These are phyloP conservation scores for Amniataba percoides DNA, from an alignment of 2,797 vertebrate species.

Conservation along the genomic window DNA sequence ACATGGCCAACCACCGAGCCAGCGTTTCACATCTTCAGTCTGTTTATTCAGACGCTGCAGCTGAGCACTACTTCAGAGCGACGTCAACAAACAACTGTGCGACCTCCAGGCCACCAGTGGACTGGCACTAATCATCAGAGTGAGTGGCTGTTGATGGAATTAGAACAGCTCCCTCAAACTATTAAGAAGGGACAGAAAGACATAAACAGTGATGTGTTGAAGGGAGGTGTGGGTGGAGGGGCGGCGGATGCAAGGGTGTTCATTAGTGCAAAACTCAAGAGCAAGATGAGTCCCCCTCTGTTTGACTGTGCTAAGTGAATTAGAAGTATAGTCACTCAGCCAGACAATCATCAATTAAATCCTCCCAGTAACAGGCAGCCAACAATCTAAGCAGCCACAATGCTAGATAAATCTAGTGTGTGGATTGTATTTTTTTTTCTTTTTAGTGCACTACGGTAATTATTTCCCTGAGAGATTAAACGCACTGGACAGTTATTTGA, in stretches of 20 bases:
- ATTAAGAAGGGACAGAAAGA: conserved; percentile 72
- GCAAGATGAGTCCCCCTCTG: conserved; percentile 55
- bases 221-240: conserved; percentile 64
- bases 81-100: conserved; percentile 63
- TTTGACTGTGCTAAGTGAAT: conserved; percentile 67
- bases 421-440: conserved; percentile 32
- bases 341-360: conserved; percentile 74
- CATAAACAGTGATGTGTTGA: conserved; percentile 74
- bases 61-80: conserved; percentile 65
- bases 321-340: conserved; percentile 65
- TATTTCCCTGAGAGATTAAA: conserved; percentile 33
- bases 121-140: conserved; percentile 80
- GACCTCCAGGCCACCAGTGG: conserved; percentile 73
- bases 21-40: conserved; percentile 53
- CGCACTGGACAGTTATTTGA: conserved; percentile 28
- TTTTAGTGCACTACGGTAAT: conserved; percentile 31
- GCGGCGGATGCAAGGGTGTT: conserved; percentile 63
- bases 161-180: conserved; percentile 75
- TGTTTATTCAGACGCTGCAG: conserved; percentile 57
- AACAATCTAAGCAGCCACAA: conserved; percentile 42
- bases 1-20: conserved; percentile 36
- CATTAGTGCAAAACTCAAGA: conserved; percentile 72
- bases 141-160: conserved; percentile 80
- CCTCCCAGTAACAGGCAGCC: conserved; percentile 37
- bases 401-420: conserved; percentile 41